Evolutionary conservation across 2,888 invertebrate species (phyloP).

Genomic region (Teleogryllus oceanicus): DNA sequence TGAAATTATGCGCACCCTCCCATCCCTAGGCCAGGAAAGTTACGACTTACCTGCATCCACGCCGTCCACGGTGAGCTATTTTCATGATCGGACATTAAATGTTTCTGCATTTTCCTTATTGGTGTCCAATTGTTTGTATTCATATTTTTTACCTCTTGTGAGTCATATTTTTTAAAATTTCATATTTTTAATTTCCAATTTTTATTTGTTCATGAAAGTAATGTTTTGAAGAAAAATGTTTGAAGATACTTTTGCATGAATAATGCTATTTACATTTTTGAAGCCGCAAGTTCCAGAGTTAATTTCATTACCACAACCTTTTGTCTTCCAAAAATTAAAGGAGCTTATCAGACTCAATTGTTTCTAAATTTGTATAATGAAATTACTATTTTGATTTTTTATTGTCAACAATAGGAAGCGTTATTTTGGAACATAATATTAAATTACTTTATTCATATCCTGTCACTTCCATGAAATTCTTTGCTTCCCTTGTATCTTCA

Average conservation of each 20-base stretch:
- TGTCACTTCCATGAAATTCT: not conserved
- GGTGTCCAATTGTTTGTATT: not conserved
- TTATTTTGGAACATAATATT: not conserved
- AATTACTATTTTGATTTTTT: not conserved
- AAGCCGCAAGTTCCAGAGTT: not conserved
- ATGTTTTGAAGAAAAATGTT: slow-evolving; percentile 1
- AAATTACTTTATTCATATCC: not conserved
- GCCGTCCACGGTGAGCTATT: slow-evolving; percentile 34
- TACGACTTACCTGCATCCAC: slow-evolving; percentile 59
- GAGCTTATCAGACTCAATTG: too few species aligned
- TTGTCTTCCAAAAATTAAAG: not conserved
- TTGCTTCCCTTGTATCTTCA: not conserved
- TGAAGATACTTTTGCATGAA: slow-evolving; percentile 1
- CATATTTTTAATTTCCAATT: not conserved
- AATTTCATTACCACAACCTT: not conserved
- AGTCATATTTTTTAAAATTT: slow-evolving; percentile 23
- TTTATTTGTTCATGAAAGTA: not conserved
- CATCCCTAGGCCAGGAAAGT: slow-evolving; percentile 73
- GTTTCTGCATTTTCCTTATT: slow-evolving; percentile 9
- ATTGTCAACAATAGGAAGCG: not conserved
- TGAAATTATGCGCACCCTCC: slow-evolving; percentile 87
- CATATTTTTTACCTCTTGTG: slow-evolving; percentile 18
- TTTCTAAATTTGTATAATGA: not conserved
- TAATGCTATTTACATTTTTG: not conserved
- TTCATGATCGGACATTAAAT: slow-evolving; percentile 3